Percentiles rank a stretch among this genome's conserved stretches.
phyloP scores from a whole-genome alignment of 2,113 vertebrate species.

The Physeter macrocephalus region DNA sequence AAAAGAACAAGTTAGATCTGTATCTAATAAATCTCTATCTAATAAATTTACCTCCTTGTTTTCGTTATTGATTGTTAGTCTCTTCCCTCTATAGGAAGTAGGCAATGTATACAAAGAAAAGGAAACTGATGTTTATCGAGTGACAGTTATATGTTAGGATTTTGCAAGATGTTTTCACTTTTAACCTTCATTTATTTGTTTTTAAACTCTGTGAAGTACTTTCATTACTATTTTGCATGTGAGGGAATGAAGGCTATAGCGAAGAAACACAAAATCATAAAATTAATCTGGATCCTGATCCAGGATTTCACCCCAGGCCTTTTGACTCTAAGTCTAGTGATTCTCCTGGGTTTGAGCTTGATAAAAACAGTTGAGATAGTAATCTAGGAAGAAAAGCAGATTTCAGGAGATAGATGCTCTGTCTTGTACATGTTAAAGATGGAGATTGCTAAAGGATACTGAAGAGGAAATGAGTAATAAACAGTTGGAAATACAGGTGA shows the following conservation, averaged over 20 bases:
- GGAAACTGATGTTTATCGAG: not conserved
- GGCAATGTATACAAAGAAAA: not conserved
- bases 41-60: not conserved
- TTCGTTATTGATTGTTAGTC: not conserved
- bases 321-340: not conserved
- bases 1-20: not conserved
- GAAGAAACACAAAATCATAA: not conserved
- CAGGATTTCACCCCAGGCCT: not conserved
- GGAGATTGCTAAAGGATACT: not conserved
- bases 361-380: not conserved
- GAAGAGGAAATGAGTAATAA: not conserved
- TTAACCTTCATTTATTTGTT: not conserved
- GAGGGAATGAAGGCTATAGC: not conserved
- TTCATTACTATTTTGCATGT: not conserved
- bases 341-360: not conserved
- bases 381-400: not conserved
- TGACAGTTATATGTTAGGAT: not conserved
- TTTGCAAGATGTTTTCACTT: not conserved
- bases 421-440: not conserved
- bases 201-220: not conserved
- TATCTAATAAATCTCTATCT: not conserved
- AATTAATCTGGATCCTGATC: not conserved
- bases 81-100: not conserved
- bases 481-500: not conserved
- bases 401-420: not conserved